Percentiles rank a stretch among this genome's conserved stretches.
Evolutionary conservation across 2,797 vertebrate species (phyloP).

Genomic region (Malurus splendens): DNA sequence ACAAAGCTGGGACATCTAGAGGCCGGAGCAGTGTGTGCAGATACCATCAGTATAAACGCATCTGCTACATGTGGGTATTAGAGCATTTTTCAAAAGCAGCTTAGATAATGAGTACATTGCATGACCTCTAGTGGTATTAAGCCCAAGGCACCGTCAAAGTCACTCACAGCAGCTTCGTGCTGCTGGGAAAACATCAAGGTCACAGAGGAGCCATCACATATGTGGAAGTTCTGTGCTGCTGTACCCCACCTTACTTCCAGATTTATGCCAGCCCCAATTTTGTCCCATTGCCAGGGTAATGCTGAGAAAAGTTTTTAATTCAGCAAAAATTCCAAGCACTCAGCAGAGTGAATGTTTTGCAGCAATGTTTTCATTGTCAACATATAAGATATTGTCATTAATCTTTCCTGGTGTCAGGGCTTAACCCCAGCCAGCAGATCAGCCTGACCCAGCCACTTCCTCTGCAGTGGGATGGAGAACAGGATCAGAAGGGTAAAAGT

Average conservation of each 20-base stretch:
- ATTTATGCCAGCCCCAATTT: not conserved
- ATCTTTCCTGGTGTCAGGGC: not conserved
- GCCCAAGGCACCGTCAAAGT: not conserved
- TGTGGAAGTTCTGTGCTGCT: not conserved
- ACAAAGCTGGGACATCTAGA: not conserved
- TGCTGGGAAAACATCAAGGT: not conserved
- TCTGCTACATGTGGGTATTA: not conserved
- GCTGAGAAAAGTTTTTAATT: not conserved
- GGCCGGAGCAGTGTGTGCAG: not conserved
- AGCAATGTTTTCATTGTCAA: not conserved
- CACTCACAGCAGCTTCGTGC: not conserved
- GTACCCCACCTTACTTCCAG: not conserved
- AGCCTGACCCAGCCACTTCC: not conserved
- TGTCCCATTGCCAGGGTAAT: not conserved
- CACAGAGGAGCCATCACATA: not conserved
- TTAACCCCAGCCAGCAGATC: not conserved
- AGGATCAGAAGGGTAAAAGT: not conserved
- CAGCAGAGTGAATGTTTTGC: not conserved
- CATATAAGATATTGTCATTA: not conserved
- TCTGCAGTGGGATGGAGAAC: not conserved
- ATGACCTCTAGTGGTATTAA: constrained; percentile 58
- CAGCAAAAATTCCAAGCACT: not conserved
- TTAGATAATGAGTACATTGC: constrained; percentile 17
- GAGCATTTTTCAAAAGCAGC: constrained; percentile 9
- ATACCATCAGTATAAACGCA: not conserved